A percentile compares a stretch with the other conserved stretches of the same genome.
Evolutionary conservation across 2,797 vertebrate species (phyloP).

Genomic region (Carduelis carduelis): DNA sequence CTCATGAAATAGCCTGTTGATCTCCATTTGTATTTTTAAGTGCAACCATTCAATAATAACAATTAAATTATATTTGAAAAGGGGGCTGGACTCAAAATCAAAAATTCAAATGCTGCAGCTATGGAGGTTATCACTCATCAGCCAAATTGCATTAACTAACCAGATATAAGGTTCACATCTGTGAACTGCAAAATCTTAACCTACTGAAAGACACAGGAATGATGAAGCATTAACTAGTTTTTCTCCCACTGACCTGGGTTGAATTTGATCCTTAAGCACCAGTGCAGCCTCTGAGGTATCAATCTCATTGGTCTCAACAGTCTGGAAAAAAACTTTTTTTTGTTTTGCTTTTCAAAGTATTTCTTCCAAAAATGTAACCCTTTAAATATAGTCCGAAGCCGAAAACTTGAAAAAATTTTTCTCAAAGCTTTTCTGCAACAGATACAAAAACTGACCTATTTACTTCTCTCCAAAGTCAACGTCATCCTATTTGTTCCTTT

Average conservation of each 20-base stretch:
- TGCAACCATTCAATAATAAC: background rate
- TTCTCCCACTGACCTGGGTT: background rate
- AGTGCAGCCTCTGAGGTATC: background rate
- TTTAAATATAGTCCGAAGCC: background rate
- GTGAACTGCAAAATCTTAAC: background rate
- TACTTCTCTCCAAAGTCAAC: constrained; percentile 49
- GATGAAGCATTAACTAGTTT: background rate
- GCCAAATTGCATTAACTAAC: background rate
- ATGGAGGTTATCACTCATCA: background rate
- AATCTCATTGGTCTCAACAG: background rate
- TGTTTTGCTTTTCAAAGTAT: background rate
- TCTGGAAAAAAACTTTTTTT: background rate
- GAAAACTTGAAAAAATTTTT: background rate
- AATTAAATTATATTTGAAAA: background rate
- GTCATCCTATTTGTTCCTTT: constrained; percentile 23
- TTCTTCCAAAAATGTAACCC: background rate
- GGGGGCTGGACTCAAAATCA: background rate
- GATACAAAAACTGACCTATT: constrained; percentile 46
- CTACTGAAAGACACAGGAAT: background rate
- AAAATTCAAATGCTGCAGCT: background rate
- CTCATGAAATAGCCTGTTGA: background rate
- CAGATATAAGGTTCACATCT: background rate
- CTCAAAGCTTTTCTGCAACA: constrained; percentile 40
- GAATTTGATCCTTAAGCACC: background rate
- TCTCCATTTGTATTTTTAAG: background rate